Evolutionary conservation across 2,797 vertebrate genomes (phyloP), one percentile per base, ranked within the genome.

Genomic region (Chrysolophus pictus): DNA sequence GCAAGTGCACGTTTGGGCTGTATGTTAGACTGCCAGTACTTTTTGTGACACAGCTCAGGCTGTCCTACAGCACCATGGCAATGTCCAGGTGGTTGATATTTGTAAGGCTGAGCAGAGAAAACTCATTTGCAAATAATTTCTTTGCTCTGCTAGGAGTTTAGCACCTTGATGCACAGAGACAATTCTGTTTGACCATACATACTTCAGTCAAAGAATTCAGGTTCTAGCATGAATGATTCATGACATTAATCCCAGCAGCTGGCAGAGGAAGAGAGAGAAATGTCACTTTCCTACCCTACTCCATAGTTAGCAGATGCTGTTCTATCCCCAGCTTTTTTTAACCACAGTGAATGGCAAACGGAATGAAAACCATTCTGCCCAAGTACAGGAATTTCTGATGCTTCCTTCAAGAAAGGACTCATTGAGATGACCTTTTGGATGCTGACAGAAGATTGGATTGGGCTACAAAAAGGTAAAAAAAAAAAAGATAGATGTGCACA

Each of bases 241-340:
- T 58, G 58, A 51, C 19, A 8, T 21, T 18, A 92, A 68, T 63
- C 41, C 63, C 42, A 89, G 37, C 12, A 86, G n/a, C 5, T 31
- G 31, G 37, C 10, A 2, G 14, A 44, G 72, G 72, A 87, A 28
- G n/a, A 87, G 16, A 39, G 56, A 26, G 68, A 65, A 76, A 58
- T 2, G 2, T 44, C 53, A 28, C 6, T 2, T 44, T 31, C 28
- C 22, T 42, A 81, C 35, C 12, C 29, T 53, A 39, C 5, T 17
- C 70, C 31, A 8, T 0, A 68, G 41, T 17, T 33, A 84, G 22
- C 1, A 6, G 35, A 35, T 9, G 33, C 3, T 51, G 3, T n/a
- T 73, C 70, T 47, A 41, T 49, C 65, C 35, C 55, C 68, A 75
- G n/a, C 49, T 83, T 74, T 12, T 79, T 58, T 85, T 58, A 55